Evolutionary conservation across 37 sponge, comb jelly and placozoan genomes (phyloP), one percentile per base, ranked within the genome.

Genomic region (Aplysina aerophoba): DNA sequence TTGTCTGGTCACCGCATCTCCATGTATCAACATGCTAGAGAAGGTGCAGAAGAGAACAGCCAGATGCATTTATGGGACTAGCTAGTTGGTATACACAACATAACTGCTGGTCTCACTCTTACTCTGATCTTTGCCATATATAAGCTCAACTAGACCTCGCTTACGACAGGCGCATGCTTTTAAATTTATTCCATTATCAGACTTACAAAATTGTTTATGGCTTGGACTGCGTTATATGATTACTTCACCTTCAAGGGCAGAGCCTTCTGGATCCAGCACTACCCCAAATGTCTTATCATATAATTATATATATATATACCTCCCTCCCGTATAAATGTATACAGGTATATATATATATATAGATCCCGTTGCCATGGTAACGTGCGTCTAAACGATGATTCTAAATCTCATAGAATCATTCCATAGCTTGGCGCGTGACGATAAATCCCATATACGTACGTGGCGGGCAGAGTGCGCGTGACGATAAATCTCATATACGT

Each of bases 211-310:
- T 44, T 44, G 50, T 62, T 13, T 6, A 62, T 62, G 64, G 12
- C 11, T 13, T 62, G 64, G 64, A 62, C 64, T 62, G 64, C 28
- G 11, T 62, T 13, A 62, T 13, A 14, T 62, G 12, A 62, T 14
- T 62, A 62, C 28, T 11, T 62, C 11, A 11, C 64, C 64, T 28
- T 62, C 64, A 62, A 62, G 64, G 11, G 28, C 24, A 62, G 12
- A 62, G 4, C 64, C 24, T 27, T 58, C n/a, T n/a, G n/a, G n/a
- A n/a, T n/a, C 27, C 4, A 14, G 28, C 11, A n/a, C 64, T 14
- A 62, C 64, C 64, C 64, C 64, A 28, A 62, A n/a, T 62, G 12
- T 62, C 12, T 62, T 28, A 62, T 62, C n/a, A n/a, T n/a, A n/a
- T n/a, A n/a, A n/a, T n/a, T n/a, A n/a, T n/a, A n/a, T n/a, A n/a